These are phyloP conservation scores for Smithornis capensis DNA, from an alignment of 2,113 vertebrate species.

Conservation along the genomic window DNA sequence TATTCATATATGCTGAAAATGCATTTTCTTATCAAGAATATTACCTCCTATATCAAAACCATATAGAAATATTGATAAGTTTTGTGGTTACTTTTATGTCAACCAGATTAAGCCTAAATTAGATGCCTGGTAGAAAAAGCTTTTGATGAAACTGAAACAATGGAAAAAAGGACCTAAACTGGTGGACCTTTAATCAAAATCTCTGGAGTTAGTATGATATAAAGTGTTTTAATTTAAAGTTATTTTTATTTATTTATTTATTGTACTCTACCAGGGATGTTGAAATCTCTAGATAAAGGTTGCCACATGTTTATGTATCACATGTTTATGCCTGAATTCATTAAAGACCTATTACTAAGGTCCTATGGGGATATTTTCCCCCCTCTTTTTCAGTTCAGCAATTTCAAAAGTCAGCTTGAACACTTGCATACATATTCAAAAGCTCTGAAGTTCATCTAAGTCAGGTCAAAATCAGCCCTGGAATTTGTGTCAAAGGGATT, in stretches of 20 bases:
- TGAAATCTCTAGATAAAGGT: neutral
- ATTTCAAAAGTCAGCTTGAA: conserved; percentile 2
- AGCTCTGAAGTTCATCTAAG: neutral
- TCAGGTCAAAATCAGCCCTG: neutral
- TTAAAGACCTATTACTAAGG: neutral
- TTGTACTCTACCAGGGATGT: neutral
- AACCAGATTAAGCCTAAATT: conserved; percentile 73
- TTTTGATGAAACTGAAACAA: conserved; percentile 74
- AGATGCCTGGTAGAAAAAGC: conserved; percentile 81
- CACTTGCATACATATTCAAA: neutral
- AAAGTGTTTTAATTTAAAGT: neutral
- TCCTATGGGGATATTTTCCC: neutral
- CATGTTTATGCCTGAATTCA: neutral
- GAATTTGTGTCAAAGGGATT: neutral
- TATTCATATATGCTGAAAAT: neutral
- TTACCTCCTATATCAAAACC: neutral
- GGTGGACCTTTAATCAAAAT: conserved; percentile 68
- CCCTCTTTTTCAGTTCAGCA: neutral
- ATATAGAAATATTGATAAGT: neutral
- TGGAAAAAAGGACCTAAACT: conserved; percentile 65
- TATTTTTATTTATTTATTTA: neutral
- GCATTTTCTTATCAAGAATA: too few relatives aligned
- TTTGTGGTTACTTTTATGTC: neutral
- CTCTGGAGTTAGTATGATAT: conserved; percentile 69
- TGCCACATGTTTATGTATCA: neutral